A percentile compares a stretch with the other conserved stretches of the same genome.
Evolutionary conservation across 2,888 invertebrate genomes (phyloP).

Genomic region (Drosophila suboccidentalis): DNA sequence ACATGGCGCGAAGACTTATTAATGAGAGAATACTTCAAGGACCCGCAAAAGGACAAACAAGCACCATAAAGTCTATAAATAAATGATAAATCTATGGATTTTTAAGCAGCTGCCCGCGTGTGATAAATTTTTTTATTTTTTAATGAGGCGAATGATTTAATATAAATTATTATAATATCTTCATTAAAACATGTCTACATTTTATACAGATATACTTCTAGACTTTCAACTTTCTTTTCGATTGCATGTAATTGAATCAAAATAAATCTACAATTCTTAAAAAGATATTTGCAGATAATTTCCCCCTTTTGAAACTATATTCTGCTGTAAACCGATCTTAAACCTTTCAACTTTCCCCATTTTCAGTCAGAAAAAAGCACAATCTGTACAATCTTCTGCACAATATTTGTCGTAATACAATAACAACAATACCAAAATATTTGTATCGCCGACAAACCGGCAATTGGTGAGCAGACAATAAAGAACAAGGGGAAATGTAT

Average conservation of each 20-base stretch:
- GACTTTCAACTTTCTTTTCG: no score
- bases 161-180: no score
- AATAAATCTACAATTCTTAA: no score
- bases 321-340: not conserved
- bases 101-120: constrained; percentile 26
- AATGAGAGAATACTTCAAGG: constrained; percentile 8
- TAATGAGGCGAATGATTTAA: constrained; percentile 6
- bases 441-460: constrained; percentile 42
- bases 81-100: constrained; percentile 39
- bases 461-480: constrained; percentile 39
- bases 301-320: not conserved
- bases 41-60: constrained; percentile 6
- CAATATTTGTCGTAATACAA: constrained; percentile 57
- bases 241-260: no score
- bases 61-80: constrained; percentile 29
- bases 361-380: constrained; percentile 10
- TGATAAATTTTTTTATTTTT: not conserved
- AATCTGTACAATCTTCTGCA: constrained; percentile 31
- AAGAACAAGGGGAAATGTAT: constrained; percentile 14
- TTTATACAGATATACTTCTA: no score
- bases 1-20: constrained; percentile 26
- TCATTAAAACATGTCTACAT: no score
- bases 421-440: constrained; percentile 45
- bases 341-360: not conserved
- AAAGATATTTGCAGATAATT: no score